A percentile compares a stretch with the other conserved stretches of the same genome.
Conservation (phyloP, 2,113 vertebrate species). For the Peromyscus polionotus region DNA sequence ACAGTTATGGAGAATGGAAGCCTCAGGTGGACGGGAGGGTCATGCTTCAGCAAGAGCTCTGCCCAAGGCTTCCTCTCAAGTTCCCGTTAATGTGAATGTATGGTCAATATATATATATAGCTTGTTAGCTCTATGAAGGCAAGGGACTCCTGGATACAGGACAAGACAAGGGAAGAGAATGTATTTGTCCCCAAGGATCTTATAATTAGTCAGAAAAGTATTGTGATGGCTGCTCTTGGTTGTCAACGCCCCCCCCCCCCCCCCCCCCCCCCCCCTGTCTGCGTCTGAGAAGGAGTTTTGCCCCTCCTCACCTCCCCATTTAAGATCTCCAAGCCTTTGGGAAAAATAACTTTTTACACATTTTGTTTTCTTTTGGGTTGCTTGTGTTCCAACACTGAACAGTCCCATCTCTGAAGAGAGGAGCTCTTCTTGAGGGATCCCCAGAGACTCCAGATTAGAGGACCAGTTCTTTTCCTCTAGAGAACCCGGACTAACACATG, state of each 20-base stretch:
- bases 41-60: background rate
- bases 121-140: background rate
- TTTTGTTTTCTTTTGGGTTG: constrained; percentile 44
- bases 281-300: constrained; percentile 10
- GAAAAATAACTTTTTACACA: background rate
- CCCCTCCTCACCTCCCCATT: background rate
- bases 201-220: constrained; percentile 45
- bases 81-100: background rate
- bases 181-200: constrained; percentile 39
- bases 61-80: background rate
- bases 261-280: background rate
- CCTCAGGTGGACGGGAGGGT: background rate
- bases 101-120: background rate
- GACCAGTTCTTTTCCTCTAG: background rate
- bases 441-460: constrained; percentile 33
- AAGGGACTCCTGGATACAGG: background rate
- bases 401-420: background rate
- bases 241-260: background rate
- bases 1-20: constrained; percentile 30
- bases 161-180: background rate
- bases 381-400: constrained; percentile 28
- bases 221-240: background rate
- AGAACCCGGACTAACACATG: background rate
- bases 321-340: background rate
- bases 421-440: constrained; percentile 18